Evolutionary conservation across 2,797 vertebrate genomes (phyloP), one percentile per base, ranked within the genome.

Genomic region (Cryptoblepharus egeriae): DNA sequence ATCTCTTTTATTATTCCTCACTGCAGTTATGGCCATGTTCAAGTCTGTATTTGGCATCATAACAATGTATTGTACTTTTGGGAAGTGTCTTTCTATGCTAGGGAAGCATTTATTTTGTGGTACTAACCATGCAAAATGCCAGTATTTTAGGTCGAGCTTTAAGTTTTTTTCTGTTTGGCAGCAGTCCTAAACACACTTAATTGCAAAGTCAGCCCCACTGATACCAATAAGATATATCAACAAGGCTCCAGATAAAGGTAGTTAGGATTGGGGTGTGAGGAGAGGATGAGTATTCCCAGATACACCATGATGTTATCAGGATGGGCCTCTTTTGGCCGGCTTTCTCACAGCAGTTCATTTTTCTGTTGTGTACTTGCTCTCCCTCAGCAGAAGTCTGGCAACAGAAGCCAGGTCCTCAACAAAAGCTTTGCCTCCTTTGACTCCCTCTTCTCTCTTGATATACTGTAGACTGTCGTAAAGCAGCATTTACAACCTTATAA

Each of bases 251-350:
- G 72, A 75, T 81, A 81, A 81, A 75, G 61, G 61, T 64, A 9
- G 26, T 67, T 30, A 68, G 20, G 28, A 75, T 13, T 75, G 80
- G 71, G 80, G 49, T 75, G 72, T 68, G 72, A 81, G 71, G 26
- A 92, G 82, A 92, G 87, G 90, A 89, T 93, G 91, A 94, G 89
- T 91, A 90, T 92, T 93, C 92, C 92, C 93, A 93, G 91, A 92
- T 88, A 88, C 87, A 82, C 75, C 77, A 83, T 89, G 88, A 92
- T 94, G 88, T 87, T 94, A 92, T 93, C 92, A 93, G 69, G 67
- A 45, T 83, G 84, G 87, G 88, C 88, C 93, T 93, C 90, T 92
- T 93, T 93, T 93, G 93, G 92, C 89, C 80, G 45, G 65, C 63
- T 91, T 94, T 90, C 91, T 94, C 55, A 63, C 72, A 89, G 90